Evolutionary conservation across 2,113 vertebrate genomes (phyloP).

Genomic region (Delphinapterus leucas): DNA sequence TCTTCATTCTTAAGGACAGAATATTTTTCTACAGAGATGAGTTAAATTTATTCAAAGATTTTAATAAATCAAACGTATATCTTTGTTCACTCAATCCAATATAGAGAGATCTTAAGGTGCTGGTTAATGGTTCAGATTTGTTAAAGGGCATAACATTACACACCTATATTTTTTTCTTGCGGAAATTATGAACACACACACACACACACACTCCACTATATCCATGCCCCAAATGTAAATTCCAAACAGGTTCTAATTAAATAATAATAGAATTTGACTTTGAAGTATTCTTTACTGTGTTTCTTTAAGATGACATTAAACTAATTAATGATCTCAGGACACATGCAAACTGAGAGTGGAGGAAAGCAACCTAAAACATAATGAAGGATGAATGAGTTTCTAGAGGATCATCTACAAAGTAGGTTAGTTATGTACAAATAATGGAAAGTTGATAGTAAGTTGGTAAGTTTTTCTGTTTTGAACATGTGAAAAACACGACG

Average conservation of each 20-base stretch:
- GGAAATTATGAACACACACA: neutral
- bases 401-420: neutral
- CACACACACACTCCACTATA: neutral
- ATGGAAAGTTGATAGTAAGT: neutral
- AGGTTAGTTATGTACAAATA: neutral
- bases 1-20: slow-evolving; percentile 58
- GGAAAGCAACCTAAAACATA: slow-evolving; percentile 5
- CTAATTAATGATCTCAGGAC: slow-evolving; percentile 16
- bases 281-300: neutral
- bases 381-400: neutral
- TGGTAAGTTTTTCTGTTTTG: neutral
- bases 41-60: slow-evolving; percentile 51
- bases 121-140: neutral
- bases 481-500: neutral
- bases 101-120: slow-evolving; percentile 13
- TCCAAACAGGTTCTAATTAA: neutral
- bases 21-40: slow-evolving; percentile 27
- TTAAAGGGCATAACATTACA: neutral
- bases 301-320: slow-evolving; percentile 28
- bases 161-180: neutral
- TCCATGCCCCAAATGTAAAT: neutral
- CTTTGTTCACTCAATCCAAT: neutral
- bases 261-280: neutral
- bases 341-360: neutral
- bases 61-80: slow-evolving; percentile 27